Evolutionary conservation across 2,888 invertebrate genomes (phyloP).

Genomic region (Ormyrus nitidulus): DNA sequence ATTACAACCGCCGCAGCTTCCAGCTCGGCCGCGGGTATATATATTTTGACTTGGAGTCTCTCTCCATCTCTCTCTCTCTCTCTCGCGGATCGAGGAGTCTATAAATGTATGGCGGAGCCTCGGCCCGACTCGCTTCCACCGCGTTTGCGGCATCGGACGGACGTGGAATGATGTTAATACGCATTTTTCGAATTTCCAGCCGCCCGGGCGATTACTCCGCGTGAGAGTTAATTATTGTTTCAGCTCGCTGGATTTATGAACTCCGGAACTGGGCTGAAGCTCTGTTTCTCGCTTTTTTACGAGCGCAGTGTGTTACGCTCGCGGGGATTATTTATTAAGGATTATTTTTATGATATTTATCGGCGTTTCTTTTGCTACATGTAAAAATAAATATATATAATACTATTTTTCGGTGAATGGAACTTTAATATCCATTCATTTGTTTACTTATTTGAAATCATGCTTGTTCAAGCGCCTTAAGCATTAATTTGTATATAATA

Average conservation of each 20-base stretch:
- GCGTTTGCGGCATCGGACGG: conserved; percentile 21
- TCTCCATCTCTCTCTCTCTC: neutral
- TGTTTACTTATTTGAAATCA: too few species aligned
- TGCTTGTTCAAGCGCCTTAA: too few species aligned
- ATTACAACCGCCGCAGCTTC: conserved; percentile 16
- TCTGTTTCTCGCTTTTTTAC: too few species aligned
- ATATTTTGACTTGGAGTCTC: conserved; percentile 33
- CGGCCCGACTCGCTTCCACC: neutral
- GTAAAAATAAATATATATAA: too few species aligned
- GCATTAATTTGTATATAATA: too few species aligned
- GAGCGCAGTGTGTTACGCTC: too few species aligned
- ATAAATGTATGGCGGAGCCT: conserved; percentile 30
- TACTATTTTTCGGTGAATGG: too few species aligned
- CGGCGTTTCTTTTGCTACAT: too few species aligned
- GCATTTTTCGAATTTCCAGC: conserved; percentile 32
- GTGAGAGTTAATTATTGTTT: conserved; percentile 12
- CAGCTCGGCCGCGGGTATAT: neutral
- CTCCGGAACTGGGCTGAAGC: neutral
- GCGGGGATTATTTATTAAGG: too few species aligned
- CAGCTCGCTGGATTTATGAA: conserved; percentile 14
- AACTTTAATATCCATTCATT: too few species aligned
- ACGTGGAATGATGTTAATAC: conserved; percentile 18
- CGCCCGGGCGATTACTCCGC: neutral
- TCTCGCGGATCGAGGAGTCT: conserved; percentile 15
- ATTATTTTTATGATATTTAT: too few species aligned